Base-by-base conservation (phyloP, 2,797 vertebrate species). In the Eupleurogrammus muticus region DNA sequence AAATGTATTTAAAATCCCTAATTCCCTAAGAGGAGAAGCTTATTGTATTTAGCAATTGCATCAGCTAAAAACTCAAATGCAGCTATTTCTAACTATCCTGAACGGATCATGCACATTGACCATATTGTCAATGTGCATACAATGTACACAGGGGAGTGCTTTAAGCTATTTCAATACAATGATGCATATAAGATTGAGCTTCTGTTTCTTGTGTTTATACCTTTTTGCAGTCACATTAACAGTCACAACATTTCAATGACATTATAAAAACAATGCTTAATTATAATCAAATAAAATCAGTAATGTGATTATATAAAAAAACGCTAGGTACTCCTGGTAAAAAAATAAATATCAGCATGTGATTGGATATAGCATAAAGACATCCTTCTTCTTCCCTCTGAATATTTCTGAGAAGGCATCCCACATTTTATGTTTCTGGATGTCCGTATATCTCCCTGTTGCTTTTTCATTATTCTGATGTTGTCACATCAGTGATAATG, bases 341-440 rank as follows among this genome's bases (percentile, higher is more conserved):
- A 87, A 83, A 85, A 83, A 90, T 86, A 82, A 86, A 90, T 77
- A 83, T 81, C 70, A 84, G 79, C 77, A 79, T 63, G 57, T 63
- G 59, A 79, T 36, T 67, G 52, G 40, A 71, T 34, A 72, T 19
- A 75, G 65, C 60, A 70, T 63, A 38, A 49, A 78, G 59, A 76
- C 56, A 73, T 72, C 57, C 10, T 58, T 11, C 9, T 46, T 70
- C 44, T 38, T 69, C 48, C 34, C 36, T 77, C 73, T 21, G 23
- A 66, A 55, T 47, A 54, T 77, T 76, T 75, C 52, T 42, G 17
- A 75, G 59, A 81, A 28, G 38, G 38, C 50, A 69, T 80, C 57
- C 46, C 21, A 28, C 12, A 38, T 36, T 17, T 65, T 1, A 55
- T 54, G 40, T 60, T 64, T 73, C 51, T 59, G 50, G 72, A 79